Base-by-base conservation (phyloP, 2,797 vertebrate genomes). In the Diplodus sargus region DNA sequence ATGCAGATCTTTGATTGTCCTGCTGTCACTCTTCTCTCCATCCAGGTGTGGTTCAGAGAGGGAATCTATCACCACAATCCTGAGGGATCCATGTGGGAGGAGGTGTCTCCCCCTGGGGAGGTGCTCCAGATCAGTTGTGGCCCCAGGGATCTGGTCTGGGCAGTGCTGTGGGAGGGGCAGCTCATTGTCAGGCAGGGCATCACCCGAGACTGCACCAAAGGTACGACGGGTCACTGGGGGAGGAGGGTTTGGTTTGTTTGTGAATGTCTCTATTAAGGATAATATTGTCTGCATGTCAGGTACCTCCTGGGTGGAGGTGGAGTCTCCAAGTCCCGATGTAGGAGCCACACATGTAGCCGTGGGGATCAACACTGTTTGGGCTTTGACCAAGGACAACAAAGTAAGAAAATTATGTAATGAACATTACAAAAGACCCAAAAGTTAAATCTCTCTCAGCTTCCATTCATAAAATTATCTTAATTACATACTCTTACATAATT, bases 91-190 rank as follows among this genome's bases (percentile, higher is more conserved):
- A 78, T 45, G 0, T 99, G 98, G 98, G 95, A 95, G 65, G 95
- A 97, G 67, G 83, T 99, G 51, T 43, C 88, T 15, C 94, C 96
- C 42, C 98, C 97, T 0, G 97, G 96, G 42, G 98, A 99, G 88
- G 98, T 96, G 34, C 95, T 97, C n/a, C 98, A 99, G 95, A 96
- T 99, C 90, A 99, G 97, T 92, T 98, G 97, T 73, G 98, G 98
- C 6, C 96, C 97, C 0, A 95, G 95, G 52, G 97, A 99, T 74
- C 95, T 99, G 70, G 90, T 99, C 4, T 99, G 98, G 98, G 98
- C 95, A 1, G 97, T 97, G 25, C 95, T 99, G 57, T 99, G 98
- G 98, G 98, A 99, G 89, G 98, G 98, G 2, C 97, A 98, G 84
- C 95, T 98, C 49, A 94, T 99, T 57, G 97, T 98, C 81, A 96